Evolutionary conservation across 2,113 vertebrate species (phyloP).

Genomic region (Campylorhamphus procurvoides): DNA sequence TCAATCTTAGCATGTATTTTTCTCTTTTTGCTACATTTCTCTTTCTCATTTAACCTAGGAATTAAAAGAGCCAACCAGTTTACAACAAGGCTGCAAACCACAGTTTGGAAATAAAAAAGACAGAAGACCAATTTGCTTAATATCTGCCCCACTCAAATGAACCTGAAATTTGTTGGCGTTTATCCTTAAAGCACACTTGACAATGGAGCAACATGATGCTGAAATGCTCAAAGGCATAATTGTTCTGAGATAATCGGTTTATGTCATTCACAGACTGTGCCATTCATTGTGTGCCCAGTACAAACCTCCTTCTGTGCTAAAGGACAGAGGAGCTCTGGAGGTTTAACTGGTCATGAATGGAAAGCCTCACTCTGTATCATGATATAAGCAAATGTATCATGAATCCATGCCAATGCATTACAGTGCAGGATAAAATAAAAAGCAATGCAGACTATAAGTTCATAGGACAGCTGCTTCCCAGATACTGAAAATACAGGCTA

Average conservation of each 20-base stretch:
- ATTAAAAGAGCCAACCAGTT: background rate
- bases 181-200: background rate
- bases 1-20: background rate
- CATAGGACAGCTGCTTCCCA: background rate
- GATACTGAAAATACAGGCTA: background rate
- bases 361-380: background rate
- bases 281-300: background rate
- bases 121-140: background rate
- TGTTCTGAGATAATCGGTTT: background rate
- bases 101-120: background rate
- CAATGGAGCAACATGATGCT: background rate
- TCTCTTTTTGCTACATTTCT: background rate
- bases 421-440: background rate
- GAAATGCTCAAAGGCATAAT: slow-evolving; percentile 19
- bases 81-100: background rate
- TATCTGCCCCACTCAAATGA: background rate
- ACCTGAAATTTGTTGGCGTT: background rate
- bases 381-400: background rate
- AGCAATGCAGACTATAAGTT: background rate
- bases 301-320: background rate
- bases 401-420: background rate
- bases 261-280: background rate
- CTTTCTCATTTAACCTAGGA: background rate
- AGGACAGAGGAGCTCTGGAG: background rate
- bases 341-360: background rate